Conservation (phyloP, 2,113 vertebrate genomes). For the Sisor rabdophorus region DNA sequence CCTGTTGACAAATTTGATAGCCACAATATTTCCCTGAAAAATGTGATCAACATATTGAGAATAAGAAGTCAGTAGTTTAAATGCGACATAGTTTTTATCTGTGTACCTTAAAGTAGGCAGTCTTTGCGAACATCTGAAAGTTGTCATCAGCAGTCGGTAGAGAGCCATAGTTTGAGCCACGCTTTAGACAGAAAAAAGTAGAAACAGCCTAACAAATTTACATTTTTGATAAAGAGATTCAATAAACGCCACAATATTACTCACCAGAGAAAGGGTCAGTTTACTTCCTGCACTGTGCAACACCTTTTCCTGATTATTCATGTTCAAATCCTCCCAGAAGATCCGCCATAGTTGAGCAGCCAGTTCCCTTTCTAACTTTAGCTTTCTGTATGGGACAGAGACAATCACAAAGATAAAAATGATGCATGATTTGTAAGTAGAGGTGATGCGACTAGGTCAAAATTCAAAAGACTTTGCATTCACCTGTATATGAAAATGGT, state of each 20-base stretch:
- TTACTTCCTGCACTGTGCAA: conserved; percentile 80
- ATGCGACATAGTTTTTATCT: neutral
- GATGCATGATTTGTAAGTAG: neutral
- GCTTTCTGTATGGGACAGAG: conserved; percentile 65
- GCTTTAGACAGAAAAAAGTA: conserved; percentile 59
- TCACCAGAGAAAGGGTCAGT: conserved; percentile 82
- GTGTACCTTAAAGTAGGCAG: conserved; percentile 86
- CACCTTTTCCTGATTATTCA: conserved; percentile 79
- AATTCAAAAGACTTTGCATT: conserved; percentile 24
- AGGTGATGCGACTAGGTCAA: neutral
- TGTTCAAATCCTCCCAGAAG: conserved; percentile 84
- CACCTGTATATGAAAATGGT: conserved; percentile 88
- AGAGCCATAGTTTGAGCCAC: conserved; percentile 86
- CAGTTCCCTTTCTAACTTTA: conserved; percentile 87
- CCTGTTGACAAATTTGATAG: conserved; percentile 81
- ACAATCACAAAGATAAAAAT: neutral
- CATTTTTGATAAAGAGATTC: neutral
- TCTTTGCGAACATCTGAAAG: conserved; percentile 87
- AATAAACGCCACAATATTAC: neutral
- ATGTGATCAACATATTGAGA: conserved; percentile 15
- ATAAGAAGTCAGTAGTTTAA: neutral
- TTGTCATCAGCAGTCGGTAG: conserved; percentile 81
- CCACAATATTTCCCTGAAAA: conserved; percentile 83
- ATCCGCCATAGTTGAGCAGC: conserved; percentile 85
- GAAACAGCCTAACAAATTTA: neutral